Percentiles rank a stretch among this genome's conserved stretches.
phyloP scores from a whole-genome alignment of 2,888 invertebrate genomes.

The Agrilus cyanescens region DNA sequence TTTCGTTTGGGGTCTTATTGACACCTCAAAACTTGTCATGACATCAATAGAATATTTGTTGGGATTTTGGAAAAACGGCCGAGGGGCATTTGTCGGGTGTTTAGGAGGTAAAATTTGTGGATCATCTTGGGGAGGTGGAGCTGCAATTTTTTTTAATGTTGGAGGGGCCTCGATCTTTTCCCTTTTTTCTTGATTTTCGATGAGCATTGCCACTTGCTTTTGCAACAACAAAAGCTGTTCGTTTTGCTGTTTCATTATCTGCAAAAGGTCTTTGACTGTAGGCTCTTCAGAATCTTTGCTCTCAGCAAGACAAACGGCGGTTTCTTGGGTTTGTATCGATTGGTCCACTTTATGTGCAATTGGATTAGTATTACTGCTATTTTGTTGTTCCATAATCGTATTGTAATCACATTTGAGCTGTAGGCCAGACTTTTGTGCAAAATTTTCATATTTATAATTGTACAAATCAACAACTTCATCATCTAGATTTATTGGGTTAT shows the following conservation, averaged over 20 bases:
- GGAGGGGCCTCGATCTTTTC: conserved; percentile 19
- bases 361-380: conserved; percentile 33
- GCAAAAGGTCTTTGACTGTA: conserved; percentile 46
- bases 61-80: conserved; percentile 22
- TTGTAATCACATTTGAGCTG: not conserved
- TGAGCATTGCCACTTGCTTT: conserved; percentile 48
- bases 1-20: conserved; percentile 21
- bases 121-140: conserved; percentile 9
- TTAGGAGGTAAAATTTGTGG: conserved; percentile 8
- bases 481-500: too few relatives aligned
- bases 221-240: conserved; percentile 53
- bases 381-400: conserved; percentile 18
- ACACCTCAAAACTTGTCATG: conserved; percentile 60
- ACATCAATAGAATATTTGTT: conserved; percentile 54
- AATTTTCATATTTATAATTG: conserved; percentile 13
- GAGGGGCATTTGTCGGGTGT: conserved; percentile 13
- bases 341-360: conserved; percentile 31
- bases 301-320: conserved; percentile 28
- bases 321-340: conserved; percentile 30
- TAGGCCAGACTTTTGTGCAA: conserved; percentile 11
- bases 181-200: conserved; percentile 27
- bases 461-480: conserved; percentile 5
- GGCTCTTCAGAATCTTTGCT: conserved; percentile 33
- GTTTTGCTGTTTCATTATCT: conserved; percentile 55
- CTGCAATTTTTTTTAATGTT: conserved; percentile 7